These are phyloP conservation scores for Anastrepha ludens DNA, from an alignment of 1,140 invertebrate genomes.

Conservation along the genomic window DNA sequence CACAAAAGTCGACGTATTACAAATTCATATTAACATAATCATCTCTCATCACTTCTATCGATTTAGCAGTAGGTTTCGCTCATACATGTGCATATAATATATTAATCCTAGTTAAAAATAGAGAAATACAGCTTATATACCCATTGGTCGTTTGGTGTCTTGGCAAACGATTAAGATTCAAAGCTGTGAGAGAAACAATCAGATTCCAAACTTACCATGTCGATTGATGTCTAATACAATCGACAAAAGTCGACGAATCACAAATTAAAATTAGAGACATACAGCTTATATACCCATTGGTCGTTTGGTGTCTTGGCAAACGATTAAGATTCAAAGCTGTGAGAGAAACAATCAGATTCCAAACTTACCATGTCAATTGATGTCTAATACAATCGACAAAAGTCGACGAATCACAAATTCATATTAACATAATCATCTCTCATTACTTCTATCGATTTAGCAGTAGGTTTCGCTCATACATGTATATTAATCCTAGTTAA, in stretches of 20 bases:
- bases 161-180: conserved; percentile 1
- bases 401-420: neutral
- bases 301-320: neutral
- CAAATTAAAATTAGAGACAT: neutral
- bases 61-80: too few relatives aligned
- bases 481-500: too few relatives aligned
- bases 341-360: neutral
- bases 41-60: too few relatives aligned
- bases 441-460: too few relatives aligned
- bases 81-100: too few relatives aligned
- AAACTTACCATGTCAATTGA: conserved; percentile 7
- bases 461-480: too few relatives aligned
- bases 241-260: neutral
- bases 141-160: neutral
- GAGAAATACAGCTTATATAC: neutral
- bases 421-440: too few relatives aligned
- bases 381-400: neutral
- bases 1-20: conserved; percentile 9
- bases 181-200: neutral
- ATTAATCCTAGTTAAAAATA: neutral
- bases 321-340: conserved; percentile 4
- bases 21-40: neutral
- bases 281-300: conserved; percentile 3
- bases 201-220: conserved; percentile 10
- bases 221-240: neutral